Evolutionary conservation across 2,113 vertebrate species (phyloP).

Genomic region (Tricholaema leucomelas): DNA sequence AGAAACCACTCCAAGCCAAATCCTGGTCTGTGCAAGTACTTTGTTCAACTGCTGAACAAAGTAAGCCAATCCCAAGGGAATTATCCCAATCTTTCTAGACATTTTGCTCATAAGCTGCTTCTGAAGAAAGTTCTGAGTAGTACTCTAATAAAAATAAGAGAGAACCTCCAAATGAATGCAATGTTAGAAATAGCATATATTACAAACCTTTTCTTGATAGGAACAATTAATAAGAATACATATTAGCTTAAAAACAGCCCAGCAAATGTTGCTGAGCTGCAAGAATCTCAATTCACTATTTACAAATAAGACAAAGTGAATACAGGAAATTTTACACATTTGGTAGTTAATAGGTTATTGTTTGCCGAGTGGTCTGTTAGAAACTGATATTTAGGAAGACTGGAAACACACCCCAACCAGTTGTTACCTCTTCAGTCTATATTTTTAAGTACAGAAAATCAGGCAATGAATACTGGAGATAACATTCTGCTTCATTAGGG

Average conservation of each 20-base stretch:
- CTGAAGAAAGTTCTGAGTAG: constrained; percentile 77
- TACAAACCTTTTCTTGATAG: constrained; percentile 82
- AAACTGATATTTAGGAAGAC: constrained; percentile 81
- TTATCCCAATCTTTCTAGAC: constrained; percentile 64
- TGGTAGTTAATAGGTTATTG: constrained; percentile 79
- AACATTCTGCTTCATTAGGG: constrained; percentile 70
- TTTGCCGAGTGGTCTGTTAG: constrained; percentile 79
- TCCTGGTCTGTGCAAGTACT: constrained; percentile 63
- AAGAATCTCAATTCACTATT: constrained; percentile 81
- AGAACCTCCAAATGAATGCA: constrained; percentile 80
- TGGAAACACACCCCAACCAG: constrained; percentile 66
- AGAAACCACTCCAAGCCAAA: constrained; percentile 54
- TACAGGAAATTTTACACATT: constrained; percentile 86
- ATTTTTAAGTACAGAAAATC: constrained; percentile 67
- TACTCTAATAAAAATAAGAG: constrained; percentile 80
- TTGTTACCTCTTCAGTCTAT: constrained; percentile 68
- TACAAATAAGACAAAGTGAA: constrained; percentile 87
- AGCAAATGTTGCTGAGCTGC: constrained; percentile 83
- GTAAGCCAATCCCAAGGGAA: constrained; percentile 62
- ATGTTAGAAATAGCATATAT: constrained; percentile 85
- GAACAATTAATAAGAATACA: constrained; percentile 85
- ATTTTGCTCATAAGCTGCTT: constrained; percentile 78
- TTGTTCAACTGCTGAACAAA: constrained; percentile 65
- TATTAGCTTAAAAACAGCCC: constrained; percentile 83
- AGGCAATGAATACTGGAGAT: constrained; percentile 53